Percentiles rank a stretch among this genome's conserved stretches.
Evolutionary conservation across 2,113 vertebrate genomes (phyloP).

Genomic region (Gallinago undulata): DNA sequence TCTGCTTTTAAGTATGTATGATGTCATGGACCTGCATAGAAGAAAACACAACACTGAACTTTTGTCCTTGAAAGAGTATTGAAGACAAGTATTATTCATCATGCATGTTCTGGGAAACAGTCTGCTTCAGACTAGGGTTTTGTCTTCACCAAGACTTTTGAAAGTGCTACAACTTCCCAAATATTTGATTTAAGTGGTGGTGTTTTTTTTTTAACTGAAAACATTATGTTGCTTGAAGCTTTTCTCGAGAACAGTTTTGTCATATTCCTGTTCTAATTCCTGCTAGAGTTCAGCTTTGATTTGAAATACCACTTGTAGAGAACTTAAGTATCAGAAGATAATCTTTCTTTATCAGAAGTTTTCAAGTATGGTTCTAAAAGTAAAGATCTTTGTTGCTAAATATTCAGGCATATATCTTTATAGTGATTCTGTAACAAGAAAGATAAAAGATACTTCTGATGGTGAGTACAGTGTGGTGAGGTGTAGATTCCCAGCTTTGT

Average conservation of each 20-base stretch:
- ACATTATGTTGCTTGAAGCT: not conserved
- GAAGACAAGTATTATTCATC: not conserved
- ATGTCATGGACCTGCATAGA: not conserved
- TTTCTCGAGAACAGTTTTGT: not conserved
- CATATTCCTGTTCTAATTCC: not conserved
- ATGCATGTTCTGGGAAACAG: not conserved
- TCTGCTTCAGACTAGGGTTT: not conserved
- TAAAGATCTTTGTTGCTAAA: not conserved
- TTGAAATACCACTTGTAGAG: not conserved
- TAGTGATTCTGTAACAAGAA: not conserved
- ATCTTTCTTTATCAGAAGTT: not conserved
- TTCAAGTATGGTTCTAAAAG: not conserved
- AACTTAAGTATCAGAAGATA: not conserved
- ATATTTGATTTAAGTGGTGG: not conserved
- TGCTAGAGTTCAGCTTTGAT: not conserved
- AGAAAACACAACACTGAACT: not conserved
- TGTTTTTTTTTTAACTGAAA: not conserved
- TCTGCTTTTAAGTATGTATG: not conserved
- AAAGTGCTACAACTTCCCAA: not conserved
- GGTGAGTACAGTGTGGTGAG: not conserved
- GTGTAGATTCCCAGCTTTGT: not conserved
- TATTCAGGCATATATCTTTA: not conserved
- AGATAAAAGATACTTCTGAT: not conserved
- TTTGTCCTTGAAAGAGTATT: slow-evolving; percentile 24
- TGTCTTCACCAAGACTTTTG: not conserved